phyloP scores from a whole-genome alignment of 2,113 vertebrate genomes.

The Scatophagus argus region DNA sequence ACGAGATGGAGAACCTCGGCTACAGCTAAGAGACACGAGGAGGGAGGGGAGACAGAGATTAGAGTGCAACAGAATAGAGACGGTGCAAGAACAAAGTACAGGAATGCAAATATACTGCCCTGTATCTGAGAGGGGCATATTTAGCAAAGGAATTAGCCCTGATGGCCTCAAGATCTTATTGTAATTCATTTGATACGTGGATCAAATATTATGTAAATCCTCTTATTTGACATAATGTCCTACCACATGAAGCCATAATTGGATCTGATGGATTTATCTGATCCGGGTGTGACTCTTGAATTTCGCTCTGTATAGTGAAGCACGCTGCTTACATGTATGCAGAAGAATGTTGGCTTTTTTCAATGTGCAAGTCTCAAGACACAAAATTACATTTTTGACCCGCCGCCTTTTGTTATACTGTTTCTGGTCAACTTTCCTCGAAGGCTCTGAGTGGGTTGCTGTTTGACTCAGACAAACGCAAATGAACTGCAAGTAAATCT shows the following conservation, averaged over 20 bases:
- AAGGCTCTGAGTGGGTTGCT: slow-evolving; percentile 23
- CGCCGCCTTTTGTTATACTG: neutral
- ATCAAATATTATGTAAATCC: slow-evolving; percentile 43
- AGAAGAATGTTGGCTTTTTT: neutral
- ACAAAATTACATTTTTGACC: neutral
- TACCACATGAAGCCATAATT: slow-evolving; percentile 10
- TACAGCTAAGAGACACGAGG: slow-evolving; percentile 86
- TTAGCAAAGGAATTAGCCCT: slow-evolving; percentile 27
- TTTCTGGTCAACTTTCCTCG: slow-evolving; percentile 22
- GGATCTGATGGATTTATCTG: slow-evolving; percentile 31
- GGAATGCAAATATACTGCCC: slow-evolving; percentile 27
- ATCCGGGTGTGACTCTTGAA: slow-evolving; percentile 4
- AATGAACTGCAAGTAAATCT: slow-evolving; percentile 53
- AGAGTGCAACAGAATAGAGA: neutral
- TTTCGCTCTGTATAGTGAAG: slow-evolving; percentile 12
- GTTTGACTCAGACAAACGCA: slow-evolving; percentile 46
- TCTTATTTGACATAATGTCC: slow-evolving; percentile 21
- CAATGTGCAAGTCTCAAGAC: neutral
- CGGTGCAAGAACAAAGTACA: slow-evolving; percentile 18
- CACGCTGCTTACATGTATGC: neutral
- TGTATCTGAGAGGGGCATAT: slow-evolving; percentile 20
- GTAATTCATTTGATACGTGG: slow-evolving; percentile 49
- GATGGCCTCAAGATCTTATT: slow-evolving; percentile 35
- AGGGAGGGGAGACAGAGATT: neutral
- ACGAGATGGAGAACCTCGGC: slow-evolving; percentile 97